Base-by-base conservation (phyloP, 1,140 invertebrate genomes). In the Odontomachus brunneus region DNA sequence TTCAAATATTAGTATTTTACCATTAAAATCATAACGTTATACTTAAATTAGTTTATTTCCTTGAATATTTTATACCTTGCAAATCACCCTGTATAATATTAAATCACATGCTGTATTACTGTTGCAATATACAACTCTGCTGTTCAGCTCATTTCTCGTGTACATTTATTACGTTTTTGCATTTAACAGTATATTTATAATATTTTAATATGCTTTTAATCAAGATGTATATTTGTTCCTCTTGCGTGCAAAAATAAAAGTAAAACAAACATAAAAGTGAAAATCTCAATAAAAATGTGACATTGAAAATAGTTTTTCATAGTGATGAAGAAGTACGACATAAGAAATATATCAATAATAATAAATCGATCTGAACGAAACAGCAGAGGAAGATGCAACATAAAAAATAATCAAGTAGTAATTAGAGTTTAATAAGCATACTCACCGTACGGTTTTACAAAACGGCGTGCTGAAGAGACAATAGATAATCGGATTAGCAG, bases 401-500 rank as follows among this genome's bases (percentile, higher is more conserved):
- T 15, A 24, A 17, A 38, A 57, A 55, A 44, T 59, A 15, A 15
- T 60, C 14, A 29, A 5, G 12, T 78, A 2, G 44, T 14, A 24
- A 57, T 57, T 55, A 17, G 62, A 3, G 15, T 65, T 33, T n/a
- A 33, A 55, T 57, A 76, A 51, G 48, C 7, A 15, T 65, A 90
- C 94, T 95, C 94, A 98, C 98, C 97, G 97, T 76, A 99, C 94
- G 84, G 97, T 97, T 84, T 97, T 94, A 94, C 98, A 99, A 76
- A 98, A 96, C 88, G 97, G 96, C 12, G 98, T 98, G 29, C 97
- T 98, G 94, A 99, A 99, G 82, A 99, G 96, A 90, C 98, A 99
- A 94, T 99, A 99, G 87, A 99, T 99, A 29, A 99, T 95, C 0
- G 98, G 98, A 94, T 99, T 99, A 15, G 98, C 98, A 0, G 98